Conservation (phyloP, 2,888 invertebrate genomes). For the Agrochola lychnidis region DNA sequence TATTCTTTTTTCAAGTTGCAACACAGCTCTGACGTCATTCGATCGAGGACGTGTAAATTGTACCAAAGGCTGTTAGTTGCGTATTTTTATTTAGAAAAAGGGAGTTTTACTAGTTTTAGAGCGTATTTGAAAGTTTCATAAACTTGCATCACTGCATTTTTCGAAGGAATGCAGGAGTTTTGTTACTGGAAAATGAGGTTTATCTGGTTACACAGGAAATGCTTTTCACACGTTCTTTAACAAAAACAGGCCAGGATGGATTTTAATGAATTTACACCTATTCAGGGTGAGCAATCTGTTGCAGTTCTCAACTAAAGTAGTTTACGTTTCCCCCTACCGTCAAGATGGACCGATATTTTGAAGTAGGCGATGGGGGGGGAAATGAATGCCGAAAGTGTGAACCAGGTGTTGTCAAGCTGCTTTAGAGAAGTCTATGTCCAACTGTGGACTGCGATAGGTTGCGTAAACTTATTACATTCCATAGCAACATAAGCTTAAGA, state of each 20-base stretch:
- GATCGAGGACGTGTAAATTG: constrained; percentile 44
- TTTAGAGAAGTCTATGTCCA: too few species aligned
- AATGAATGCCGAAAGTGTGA: neutral
- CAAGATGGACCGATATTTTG: neutral
- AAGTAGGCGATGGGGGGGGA: neutral
- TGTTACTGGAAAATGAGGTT: neutral
- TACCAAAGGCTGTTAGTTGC: constrained; percentile 48
- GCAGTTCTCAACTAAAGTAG: neutral
- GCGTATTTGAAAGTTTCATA: neutral
- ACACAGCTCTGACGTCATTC: constrained; percentile 48
- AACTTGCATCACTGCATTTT: neutral
- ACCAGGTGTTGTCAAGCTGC: neutral
- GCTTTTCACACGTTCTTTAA: neutral
- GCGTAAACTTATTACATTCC: too few species aligned
- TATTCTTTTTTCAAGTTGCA: constrained; percentile 48
- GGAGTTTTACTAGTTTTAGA: neutral
- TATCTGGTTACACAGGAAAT: neutral
- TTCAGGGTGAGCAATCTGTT: neutral
- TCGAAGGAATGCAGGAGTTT: neutral
- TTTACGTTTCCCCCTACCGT: neutral
- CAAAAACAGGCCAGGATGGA: neutral
- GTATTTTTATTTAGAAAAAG: constrained; percentile 33
- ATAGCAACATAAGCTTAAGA: too few species aligned
- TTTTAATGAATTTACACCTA: neutral
- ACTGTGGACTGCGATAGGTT: too few species aligned